Conservation (phyloP, 2,888 invertebrate genomes). For the Agelastica alni region DNA sequence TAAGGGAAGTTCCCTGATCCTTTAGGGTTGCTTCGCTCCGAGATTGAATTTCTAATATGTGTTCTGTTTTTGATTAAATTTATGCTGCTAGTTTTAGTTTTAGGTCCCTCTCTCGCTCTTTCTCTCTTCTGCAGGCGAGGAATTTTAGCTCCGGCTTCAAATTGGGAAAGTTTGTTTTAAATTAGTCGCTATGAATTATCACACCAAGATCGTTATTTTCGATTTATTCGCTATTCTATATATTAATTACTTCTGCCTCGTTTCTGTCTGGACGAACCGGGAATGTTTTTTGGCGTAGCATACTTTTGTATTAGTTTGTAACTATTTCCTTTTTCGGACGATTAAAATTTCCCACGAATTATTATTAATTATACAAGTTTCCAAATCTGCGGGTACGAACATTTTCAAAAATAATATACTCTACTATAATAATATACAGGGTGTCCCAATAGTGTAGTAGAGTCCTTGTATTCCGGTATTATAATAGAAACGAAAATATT, state of each 20-base stretch:
- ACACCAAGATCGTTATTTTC: conserved; percentile 37
- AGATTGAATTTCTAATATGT: conserved; percentile 59
- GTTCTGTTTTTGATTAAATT: conserved; percentile 59
- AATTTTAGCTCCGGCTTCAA: conserved; percentile 44
- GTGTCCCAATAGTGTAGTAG: too few species aligned
- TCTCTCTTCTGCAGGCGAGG: conserved; percentile 37
- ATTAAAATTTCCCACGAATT: too few species aligned
- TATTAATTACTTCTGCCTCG: conserved; percentile 23
- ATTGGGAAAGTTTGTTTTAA: conserved; percentile 48
- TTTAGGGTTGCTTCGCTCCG: conserved; percentile 55
- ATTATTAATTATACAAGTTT: too few species aligned
- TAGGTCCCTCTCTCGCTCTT: conserved; percentile 34
- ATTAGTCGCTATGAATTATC: conserved; percentile 44
- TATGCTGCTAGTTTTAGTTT: conserved; percentile 51
- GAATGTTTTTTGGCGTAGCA: too few species aligned
- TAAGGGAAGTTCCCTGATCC: conserved; percentile 53
- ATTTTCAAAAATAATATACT: too few species aligned
- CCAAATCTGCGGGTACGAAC: too few species aligned
- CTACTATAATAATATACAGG: too few species aligned
- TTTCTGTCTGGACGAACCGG: conserved; percentile 1
- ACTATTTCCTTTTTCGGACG: too few species aligned
- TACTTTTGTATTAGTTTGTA: too few species aligned
- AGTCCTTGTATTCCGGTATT: too few species aligned
- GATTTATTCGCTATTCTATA: conserved; percentile 28
- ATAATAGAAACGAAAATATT: too few species aligned